Evolutionary conservation across 2,113 vertebrate genomes (phyloP).

Genomic region (Nesoenas mayeri): DNA sequence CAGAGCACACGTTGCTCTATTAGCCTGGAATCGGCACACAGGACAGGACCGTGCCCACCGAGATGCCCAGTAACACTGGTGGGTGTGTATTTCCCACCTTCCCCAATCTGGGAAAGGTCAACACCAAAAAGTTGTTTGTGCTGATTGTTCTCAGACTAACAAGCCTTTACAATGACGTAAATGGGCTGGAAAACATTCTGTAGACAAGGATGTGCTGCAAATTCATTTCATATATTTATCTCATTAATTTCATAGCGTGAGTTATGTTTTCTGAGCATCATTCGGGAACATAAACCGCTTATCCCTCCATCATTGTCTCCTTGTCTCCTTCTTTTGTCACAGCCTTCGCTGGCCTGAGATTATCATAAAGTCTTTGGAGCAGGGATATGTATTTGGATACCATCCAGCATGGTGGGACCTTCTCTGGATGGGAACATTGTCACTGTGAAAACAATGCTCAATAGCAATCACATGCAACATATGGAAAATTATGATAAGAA

Average conservation of each 20-base stretch:
- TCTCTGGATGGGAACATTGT: not conserved
- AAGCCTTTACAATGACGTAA: not conserved
- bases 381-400: not conserved
- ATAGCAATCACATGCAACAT: not conserved
- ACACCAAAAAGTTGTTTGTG: not conserved
- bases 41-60: not conserved
- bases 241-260: not conserved
- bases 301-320: not conserved
- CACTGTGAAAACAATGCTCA: not conserved
- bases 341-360: not conserved
- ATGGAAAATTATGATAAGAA: slow-evolving; percentile 4
- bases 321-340: not conserved
- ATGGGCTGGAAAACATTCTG: not conserved
- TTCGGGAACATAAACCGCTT: not conserved
- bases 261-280: not conserved
- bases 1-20: accelerated
- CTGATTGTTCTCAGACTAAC: not conserved
- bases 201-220: not conserved
- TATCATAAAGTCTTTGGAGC: not conserved
- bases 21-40: not conserved
- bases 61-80: accelerated
- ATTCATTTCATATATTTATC: not conserved
- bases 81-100: not conserved
- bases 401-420: not conserved
- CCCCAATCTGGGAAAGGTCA: not conserved